phyloP scores from a whole-genome alignment of 2,797 vertebrate genomes.

The Furcifer pardalis region DNA sequence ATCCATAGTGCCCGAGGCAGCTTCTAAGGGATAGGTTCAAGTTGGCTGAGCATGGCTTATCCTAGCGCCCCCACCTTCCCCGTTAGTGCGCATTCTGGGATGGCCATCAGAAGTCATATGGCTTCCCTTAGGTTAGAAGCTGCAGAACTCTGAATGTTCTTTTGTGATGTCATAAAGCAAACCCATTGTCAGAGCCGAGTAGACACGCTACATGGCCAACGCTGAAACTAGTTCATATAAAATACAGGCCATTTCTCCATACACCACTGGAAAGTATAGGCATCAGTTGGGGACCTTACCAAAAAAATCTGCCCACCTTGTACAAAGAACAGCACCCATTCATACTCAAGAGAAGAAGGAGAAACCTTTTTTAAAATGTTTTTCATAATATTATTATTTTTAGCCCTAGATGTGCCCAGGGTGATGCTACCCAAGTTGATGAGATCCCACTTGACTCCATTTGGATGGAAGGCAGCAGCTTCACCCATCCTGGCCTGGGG shows the following conservation, averaged over 20 bases:
- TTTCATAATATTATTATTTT: too few relatives aligned
- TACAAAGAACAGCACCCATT: neutral
- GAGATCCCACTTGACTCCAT: too few relatives aligned
- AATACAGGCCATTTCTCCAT: too few relatives aligned
- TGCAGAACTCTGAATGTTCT: conserved; percentile 50
- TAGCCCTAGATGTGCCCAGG: too few relatives aligned
- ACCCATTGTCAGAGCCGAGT: neutral
- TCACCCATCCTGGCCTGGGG: too few relatives aligned
- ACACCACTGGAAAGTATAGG: neutral
- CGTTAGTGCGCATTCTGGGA: conserved; percentile 24
- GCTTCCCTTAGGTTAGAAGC: conserved; percentile 21
- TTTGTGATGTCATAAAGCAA: conserved; percentile 64
- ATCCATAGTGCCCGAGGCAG: conserved; percentile 59
- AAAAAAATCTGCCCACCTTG: neutral
- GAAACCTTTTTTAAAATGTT: neutral
- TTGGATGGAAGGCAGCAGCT: too few relatives aligned
- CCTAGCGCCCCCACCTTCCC: neutral
- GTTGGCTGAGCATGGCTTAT: conserved; percentile 25
- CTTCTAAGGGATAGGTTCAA: neutral
- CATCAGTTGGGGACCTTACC: neutral
- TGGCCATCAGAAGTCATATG: conserved; percentile 37
- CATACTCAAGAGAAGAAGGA: neutral
- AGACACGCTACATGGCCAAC: neutral
- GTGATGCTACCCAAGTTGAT: too few relatives aligned
- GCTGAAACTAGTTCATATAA: neutral